Base-by-base conservation (phyloP, 2,797 vertebrate genomes). In the Iguana delicatissima region DNA sequence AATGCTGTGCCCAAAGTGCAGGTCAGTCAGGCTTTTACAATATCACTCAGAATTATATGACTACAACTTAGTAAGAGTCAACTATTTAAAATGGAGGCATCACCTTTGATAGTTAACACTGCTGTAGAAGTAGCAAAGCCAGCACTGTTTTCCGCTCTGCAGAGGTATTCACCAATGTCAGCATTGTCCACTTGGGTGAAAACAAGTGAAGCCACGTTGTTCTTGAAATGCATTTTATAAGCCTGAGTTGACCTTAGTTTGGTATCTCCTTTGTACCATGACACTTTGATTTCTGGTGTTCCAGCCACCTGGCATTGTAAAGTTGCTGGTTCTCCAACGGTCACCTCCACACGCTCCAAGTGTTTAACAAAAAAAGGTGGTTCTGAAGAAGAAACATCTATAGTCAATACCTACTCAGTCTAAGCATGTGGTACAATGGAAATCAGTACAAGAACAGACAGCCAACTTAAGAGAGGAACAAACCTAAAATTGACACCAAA, bases 211-310 rank as follows among this genome's bases (percentile, higher is more conserved):
- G 98, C 98, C 88, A 99, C 91, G 0, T 98, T 98, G 94, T 98
- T 98, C 93, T 97, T 97, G 94, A 99, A 99, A 77, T 97, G 96
- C 96, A 98, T 98, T 96, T 97, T 98, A 95, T 98, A 97, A 46
- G 97, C 97, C 85, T 98, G 97, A 67, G 98, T 98, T 57, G 98
- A 97, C 93, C 96, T 98, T 91, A 99, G 97, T 93, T 99, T 99
- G 89, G 98, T 98, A 85, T 99, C 98, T 35, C 98, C 99, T 97
- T 96, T 99, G 95, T 99, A 99, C 99, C 99, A 99, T 93, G 97
- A 98, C 92, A 99, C 97, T 93, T 98, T 98, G 96, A 99, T 99
- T 97, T 99, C 99, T 86, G 99, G 98, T 3, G 99, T 98, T 89
- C 99, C 99, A 0, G 97, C 97, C 86, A 99, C 98, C 96, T 99